These are phyloP conservation scores for Pteromalus puparum DNA, from an alignment of 1,140 invertebrate genomes.

Conservation along the genomic window DNA sequence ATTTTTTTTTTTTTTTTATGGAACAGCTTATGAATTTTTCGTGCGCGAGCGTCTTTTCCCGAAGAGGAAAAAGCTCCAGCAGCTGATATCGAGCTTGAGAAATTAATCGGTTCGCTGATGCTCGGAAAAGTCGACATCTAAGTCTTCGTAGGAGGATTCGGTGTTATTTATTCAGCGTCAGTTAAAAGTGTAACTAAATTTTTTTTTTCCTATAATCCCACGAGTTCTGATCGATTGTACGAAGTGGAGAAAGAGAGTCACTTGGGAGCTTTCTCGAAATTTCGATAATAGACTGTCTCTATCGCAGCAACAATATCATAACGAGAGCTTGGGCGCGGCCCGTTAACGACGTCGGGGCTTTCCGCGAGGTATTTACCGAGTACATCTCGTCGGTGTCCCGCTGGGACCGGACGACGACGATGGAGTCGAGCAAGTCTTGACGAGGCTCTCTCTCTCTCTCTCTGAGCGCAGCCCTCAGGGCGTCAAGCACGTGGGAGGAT, in stretches of 20 bases:
- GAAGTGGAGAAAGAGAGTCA: not conserved
- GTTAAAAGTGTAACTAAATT: no score
- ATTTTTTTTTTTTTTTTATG: constrained; percentile 5
- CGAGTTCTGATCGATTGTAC: not conserved
- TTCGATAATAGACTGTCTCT: constrained; percentile 38
- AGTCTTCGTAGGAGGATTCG: no score
- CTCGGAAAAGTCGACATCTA: no score
- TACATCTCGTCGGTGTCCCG: constrained; percentile 17
- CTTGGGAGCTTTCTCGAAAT: constrained; percentile 33
- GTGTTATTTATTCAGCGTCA: no score
- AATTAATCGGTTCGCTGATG: no score
- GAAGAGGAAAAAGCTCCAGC: not conserved
- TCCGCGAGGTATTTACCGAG: constrained; percentile 57
- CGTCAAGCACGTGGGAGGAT: not conserved
- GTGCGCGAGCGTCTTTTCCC: not conserved
- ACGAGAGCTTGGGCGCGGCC: constrained; percentile 32
- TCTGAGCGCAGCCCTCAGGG: not conserved
- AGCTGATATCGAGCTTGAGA: constrained; percentile 10
- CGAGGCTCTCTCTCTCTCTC: not conserved
- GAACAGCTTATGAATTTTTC: constrained; percentile 28
- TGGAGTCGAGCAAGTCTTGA: not conserved
- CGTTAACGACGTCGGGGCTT: constrained; percentile 52
- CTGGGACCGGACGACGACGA: constrained; percentile 23
- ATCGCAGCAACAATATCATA: constrained; percentile 42
- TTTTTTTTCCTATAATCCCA: not conserved